Conservation (phyloP, 1,140 invertebrate genomes). For the Pogonomyrmex barbatus region DNA sequence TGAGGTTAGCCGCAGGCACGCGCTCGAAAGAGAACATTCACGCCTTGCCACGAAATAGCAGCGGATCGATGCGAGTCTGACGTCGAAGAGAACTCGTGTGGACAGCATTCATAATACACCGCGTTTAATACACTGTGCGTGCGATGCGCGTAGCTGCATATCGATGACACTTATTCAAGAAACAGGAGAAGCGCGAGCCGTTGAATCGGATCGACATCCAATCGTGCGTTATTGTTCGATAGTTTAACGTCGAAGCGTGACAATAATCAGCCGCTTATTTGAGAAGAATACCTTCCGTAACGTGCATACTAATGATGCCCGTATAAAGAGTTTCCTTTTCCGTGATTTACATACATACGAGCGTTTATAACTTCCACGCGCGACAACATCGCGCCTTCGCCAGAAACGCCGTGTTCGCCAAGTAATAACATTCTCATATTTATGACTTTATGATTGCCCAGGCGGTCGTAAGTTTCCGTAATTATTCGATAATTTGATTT, state of each 20-base stretch:
- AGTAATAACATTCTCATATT: conserved; percentile 11
- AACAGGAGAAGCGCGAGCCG: conserved; percentile 1
- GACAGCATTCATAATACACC: conserved; percentile 57
- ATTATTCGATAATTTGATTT: conserved; percentile 48
- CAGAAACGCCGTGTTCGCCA: background rate
- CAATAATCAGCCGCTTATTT: conserved; percentile 5
- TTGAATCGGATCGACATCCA: background rate
- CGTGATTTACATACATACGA: background rate
- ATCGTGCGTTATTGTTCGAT: conserved; percentile 21
- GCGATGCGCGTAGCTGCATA: conserved; percentile 60
- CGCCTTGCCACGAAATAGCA: conserved; percentile 69
- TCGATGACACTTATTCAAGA: conserved; percentile 74
- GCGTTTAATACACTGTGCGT: conserved; percentile 62
- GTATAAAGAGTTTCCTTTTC: background rate
- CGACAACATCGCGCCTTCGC: background rate
- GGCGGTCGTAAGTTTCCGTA: conserved; percentile 9
- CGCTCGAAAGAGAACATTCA: conserved; percentile 67
- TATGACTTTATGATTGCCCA: conserved; percentile 38
- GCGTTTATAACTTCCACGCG: conserved; percentile 12
- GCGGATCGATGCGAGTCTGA: conserved; percentile 30
- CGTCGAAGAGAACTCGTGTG: conserved; percentile 26
- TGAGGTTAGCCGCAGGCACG: conserved; percentile 74
- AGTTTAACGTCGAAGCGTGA: background rate
- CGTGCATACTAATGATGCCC: conserved; percentile 36
- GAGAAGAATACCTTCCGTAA: conserved; percentile 38